Base-by-base conservation (phyloP, 2,888 invertebrate species). In the Tipula unca region DNA sequence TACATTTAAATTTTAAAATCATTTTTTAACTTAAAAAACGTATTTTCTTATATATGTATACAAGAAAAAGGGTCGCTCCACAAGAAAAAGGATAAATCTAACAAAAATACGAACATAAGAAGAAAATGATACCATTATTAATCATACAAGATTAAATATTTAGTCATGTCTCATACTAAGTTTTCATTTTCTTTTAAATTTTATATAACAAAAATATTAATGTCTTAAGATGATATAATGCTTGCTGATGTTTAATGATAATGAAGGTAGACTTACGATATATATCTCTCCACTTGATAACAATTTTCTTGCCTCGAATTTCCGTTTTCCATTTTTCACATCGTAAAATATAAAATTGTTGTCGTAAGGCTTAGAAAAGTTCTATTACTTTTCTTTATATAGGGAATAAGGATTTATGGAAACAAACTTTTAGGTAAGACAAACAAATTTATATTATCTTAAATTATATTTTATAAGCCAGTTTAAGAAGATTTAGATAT, bases 241-340 rank as follows among this genome's bases (percentile, higher is more conserved):
- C 20, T 69, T 25, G 69, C 25, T 69, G 69, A 69, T 69, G 69
- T 69, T 25, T 25, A 25, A 69, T 69, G 69, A 69, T 69, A 69
- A 69, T 69, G 69, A 69, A 69, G 69, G 69, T 69, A 69, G 69
- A 69, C 69, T 69, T 69, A 69, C 69, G 48, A 48, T 48, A 69
- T 69, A 69, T 25, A 69, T 69, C 69, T 69, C 69, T 69, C 69
- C 69, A 69, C 69, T 69, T 69, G 69, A 69, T 69, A 69, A 25
- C 69, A 20, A 69, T 69, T 54, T 69, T 25, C 25, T 20, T 69
- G 69, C 69, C 25, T 25, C 10, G 69, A 69, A 25, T 69, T 69
- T 69, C 69, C 69, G 69, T 69, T 69, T 69, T 25, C 69, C 25
- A 69, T 69, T 69, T 69, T 69, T 69, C 69, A 69, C 10, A 25